These are phyloP conservation scores for Triplophysa siluroides DNA, from an alignment of 2,113 vertebrate genomes.

Conservation along the genomic window DNA sequence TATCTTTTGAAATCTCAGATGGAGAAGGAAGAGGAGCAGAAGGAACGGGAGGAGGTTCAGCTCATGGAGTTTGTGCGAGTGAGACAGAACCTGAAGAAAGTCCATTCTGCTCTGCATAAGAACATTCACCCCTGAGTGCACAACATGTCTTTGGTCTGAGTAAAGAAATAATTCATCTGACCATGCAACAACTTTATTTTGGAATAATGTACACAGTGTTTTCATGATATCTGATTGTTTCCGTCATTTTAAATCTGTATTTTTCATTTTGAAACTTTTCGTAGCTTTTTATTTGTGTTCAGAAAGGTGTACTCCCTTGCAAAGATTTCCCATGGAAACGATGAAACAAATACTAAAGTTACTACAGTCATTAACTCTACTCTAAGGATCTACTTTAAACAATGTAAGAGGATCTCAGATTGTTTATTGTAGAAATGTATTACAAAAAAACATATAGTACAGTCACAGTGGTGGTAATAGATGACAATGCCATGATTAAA, in stretches of 20 bases:
- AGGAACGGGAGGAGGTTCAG: slow-evolving; percentile 61
- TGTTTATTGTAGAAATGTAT: too few species aligned
- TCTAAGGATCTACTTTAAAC: neutral
- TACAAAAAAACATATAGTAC: too few species aligned
- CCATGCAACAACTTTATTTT: neutral
- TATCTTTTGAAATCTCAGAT: slow-evolving; percentile 50
- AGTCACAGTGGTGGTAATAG: too few species aligned
- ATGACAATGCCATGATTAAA: too few species aligned
- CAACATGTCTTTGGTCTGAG: neutral
- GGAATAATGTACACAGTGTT: slow-evolving; percentile 2
- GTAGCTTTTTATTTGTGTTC: too few species aligned
- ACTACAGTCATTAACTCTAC: neutral
- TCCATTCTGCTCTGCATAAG: slow-evolving; percentile 64
- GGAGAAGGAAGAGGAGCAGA: slow-evolving; percentile 63
- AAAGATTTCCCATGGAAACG: neutral
- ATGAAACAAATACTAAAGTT: neutral
- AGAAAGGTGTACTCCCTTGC: too few species aligned
- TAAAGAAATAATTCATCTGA: neutral
- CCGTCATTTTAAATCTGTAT: neutral
- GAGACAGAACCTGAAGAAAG: slow-evolving; percentile 73
- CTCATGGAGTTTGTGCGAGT: slow-evolving; percentile 71
- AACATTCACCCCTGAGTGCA: slow-evolving; percentile 43
- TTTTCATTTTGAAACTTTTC: neutral
- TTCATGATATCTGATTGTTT: neutral
- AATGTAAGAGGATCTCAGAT: too few species aligned